Percentiles rank a stretch among this genome's conserved stretches.
Conservation (phyloP, 2,797 vertebrate genomes). For the Acanthornis magna region DNA sequence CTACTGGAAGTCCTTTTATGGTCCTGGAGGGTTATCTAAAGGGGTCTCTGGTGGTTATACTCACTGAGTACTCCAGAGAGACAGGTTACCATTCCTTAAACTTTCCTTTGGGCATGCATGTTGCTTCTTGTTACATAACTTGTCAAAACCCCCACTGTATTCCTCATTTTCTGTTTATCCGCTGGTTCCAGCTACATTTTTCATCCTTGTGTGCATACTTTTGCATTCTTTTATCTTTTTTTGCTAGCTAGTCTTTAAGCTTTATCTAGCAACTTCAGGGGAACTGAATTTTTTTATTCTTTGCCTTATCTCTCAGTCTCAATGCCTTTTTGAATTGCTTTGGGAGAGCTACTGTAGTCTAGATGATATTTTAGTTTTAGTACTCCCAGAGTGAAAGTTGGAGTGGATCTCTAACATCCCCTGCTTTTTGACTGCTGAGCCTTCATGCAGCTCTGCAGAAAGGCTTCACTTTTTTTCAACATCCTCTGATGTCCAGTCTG, state of each 20-base stretch:
- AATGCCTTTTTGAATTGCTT: not conserved
- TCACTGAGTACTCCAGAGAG: not conserved
- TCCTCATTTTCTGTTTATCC: not conserved
- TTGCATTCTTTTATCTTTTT: not conserved
- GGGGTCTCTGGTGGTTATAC: not conserved
- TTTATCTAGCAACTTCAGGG: not conserved
- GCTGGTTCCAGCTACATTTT: not conserved
- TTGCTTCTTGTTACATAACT: not conserved
- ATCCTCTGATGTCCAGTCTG: not conserved
- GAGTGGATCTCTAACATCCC: not conserved
- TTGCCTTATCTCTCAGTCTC: not conserved
- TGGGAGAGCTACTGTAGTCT: not conserved
- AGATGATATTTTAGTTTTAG: not conserved
- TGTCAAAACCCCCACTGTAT: not conserved
- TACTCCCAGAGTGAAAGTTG: not conserved
- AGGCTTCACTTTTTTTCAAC: not conserved
- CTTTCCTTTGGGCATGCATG: not conserved
- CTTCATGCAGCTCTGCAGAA: not conserved
- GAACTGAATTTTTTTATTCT: not conserved
- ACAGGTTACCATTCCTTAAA: not conserved
- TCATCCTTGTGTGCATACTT: not conserved
- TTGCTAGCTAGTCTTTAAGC: not conserved
- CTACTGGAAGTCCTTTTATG: not conserved
- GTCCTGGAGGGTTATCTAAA: not conserved
- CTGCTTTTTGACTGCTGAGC: not conserved